Evolutionary conservation across 2,888 invertebrate species (phyloP), one percentile per base, ranked within the genome.

Genomic region (Unio pictorum): DNA sequence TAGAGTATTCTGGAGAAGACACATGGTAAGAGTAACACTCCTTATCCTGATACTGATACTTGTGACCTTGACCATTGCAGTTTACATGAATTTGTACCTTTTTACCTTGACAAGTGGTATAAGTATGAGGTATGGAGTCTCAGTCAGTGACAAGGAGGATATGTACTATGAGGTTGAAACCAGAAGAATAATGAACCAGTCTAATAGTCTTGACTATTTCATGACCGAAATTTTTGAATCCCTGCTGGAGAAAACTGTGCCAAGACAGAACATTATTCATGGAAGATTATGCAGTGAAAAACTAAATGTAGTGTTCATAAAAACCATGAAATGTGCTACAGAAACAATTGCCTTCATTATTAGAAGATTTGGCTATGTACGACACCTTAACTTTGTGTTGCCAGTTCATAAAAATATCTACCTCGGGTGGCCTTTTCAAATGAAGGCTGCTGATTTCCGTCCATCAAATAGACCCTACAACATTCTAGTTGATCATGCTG

Each of bases 261-360:
- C 18, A 30, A 17, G 30, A 30, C 28, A 60, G 17, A 70, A 76
- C 30, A 72, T 67, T 28, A 63, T 71, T 7, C 61, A 58, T n/a
- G 69, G 64, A 30, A 63, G 68, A 8, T 34, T 28, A 8, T 77
- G 77, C 45, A 55, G 45, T n/a, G 80, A 79, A 69, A 81, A 74
- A 57, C 68, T 61, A 18, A 87, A 88, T 72, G 75, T 89, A 68
- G 87, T 87, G 7, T 89, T 88, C 70, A 84, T 89, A 61, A 89
- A 89, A 69, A 84, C 86, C 71, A 87, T 88, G 82, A 89, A 89
- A 75, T 88, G 88, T 81, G 89, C 88, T 1, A 89, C 89, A 15
- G 83, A 86, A 68, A 87, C 89, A 8, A 73, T 89, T 70, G 82
- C 76, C 18, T 79, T 85, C 4, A 76, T 89, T 7, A 75, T 89